These are phyloP conservation scores for Cyprinodon diabolis DNA, from an alignment of 2,797 vertebrate species.

Conservation along the genomic window DNA sequence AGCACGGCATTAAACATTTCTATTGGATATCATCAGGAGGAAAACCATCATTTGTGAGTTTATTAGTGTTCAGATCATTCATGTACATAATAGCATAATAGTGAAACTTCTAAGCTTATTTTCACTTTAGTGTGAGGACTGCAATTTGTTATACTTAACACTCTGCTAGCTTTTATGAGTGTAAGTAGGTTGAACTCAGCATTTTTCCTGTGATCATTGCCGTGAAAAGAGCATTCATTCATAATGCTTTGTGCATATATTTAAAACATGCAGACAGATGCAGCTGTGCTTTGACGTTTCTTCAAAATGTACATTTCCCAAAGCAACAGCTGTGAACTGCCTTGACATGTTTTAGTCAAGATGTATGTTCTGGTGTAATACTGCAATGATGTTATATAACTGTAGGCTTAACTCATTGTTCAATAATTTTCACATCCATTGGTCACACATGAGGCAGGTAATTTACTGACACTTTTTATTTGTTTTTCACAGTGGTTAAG, in stretches of 20 bases:
- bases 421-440: neutral
- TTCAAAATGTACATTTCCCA: constrained; percentile 40
- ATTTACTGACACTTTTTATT: neutral
- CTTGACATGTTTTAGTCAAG: constrained; percentile 21
- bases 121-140: constrained; percentile 32
- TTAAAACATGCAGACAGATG: constrained; percentile 26
- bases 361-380: constrained; percentile 11
- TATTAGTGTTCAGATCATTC: constrained; percentile 39
- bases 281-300: constrained; percentile 11
- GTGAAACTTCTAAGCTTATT: constrained; percentile 24
- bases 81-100: constrained; percentile 1
- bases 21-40: constrained; percentile 1
- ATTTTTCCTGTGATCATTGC: constrained; percentile 18
- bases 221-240: constrained; percentile 33
- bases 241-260: constrained; percentile 37
- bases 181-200: constrained; percentile 47
- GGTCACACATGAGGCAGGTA: neutral
- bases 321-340: constrained; percentile 8
- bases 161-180: constrained; percentile 47
- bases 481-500: neutral
- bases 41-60: constrained; percentile 20
- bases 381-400: constrained; percentile 21
- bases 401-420: neutral
- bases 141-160: constrained; percentile 45
- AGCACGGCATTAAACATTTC: constrained; percentile 14